Conservation (phyloP, 1,140 invertebrate species). For the Dinothrombium tinctorium region DNA sequence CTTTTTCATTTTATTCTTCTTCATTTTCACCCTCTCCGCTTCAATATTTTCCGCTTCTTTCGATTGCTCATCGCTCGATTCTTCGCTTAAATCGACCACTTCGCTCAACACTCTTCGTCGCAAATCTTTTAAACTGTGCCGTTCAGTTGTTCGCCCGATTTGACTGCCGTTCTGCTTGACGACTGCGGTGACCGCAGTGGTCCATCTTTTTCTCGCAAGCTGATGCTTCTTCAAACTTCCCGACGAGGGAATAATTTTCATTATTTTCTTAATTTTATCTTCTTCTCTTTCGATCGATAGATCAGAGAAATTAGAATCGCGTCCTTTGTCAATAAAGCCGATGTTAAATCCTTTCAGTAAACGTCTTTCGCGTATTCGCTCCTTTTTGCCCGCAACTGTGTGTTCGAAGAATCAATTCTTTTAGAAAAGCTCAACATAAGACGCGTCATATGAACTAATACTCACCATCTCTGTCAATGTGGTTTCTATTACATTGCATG, state of each 20-base stretch:
- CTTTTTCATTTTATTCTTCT: no score
- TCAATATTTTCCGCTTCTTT: no score
- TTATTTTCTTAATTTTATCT: neutral
- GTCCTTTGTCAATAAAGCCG: slow-evolving; percentile 42
- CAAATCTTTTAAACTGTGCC: slow-evolving; percentile 8
- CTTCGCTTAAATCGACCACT: no score
- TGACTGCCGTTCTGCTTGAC: neutral
- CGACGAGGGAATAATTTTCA: neutral
- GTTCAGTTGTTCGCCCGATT: neutral
- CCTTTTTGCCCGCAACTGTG: slow-evolving; percentile 48
- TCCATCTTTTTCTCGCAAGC: slow-evolving; percentile 2
- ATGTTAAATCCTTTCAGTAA: slow-evolving; percentile 73
- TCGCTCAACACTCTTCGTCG: slow-evolving; percentile 8
- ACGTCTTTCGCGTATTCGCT: slow-evolving; percentile 52
- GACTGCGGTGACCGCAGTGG: neutral
- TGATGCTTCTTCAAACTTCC: neutral
- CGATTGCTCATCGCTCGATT: no score
- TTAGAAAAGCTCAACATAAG: neutral
- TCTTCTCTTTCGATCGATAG: no score
- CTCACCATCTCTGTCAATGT: neutral
- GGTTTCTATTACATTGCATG: slow-evolving; percentile 28
- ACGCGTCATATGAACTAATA: neutral
- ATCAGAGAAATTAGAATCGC: no score
- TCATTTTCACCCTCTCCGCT: no score
- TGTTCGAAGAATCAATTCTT: neutral